These are phyloP conservation scores for Mesembrinibis cayennensis DNA, from an alignment of 2,113 vertebrate genomes.

Conservation along the genomic window DNA sequence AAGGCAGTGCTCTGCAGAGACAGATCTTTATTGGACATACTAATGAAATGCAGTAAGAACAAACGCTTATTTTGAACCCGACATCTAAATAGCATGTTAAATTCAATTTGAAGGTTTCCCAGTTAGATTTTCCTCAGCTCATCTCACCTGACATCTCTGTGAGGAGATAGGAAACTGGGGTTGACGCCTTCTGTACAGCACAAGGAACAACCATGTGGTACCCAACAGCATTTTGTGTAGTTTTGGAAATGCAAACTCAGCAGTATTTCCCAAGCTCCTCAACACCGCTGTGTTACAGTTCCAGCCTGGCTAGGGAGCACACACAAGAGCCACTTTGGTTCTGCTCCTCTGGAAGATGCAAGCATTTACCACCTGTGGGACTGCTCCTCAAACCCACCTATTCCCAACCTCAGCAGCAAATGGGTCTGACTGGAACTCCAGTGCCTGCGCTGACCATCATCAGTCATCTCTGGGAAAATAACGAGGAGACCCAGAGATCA, in stretches of 20 bases:
- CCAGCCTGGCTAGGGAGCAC: not conserved
- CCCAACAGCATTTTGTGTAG: not conserved
- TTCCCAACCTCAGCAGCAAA: not conserved
- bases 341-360: not conserved
- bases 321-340: not conserved
- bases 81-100: accelerated
- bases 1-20: not conserved
- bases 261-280: not conserved
- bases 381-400: not conserved
- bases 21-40: not conserved
- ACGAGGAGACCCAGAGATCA: not conserved
- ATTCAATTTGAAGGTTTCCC: not conserved
- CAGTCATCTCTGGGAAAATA: not conserved
- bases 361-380: not conserved
- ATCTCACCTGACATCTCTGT: not conserved
- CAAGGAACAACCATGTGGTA: not conserved
- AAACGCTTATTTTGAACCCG: not conserved
- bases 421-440: not conserved
- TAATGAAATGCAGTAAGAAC: not conserved
- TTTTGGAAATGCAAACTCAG: not conserved
- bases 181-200: not conserved
- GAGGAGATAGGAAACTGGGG: not conserved
- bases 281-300: not conserved
- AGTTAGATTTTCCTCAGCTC: not conserved
- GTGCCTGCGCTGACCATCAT: not conserved